Base-by-base conservation (phyloP, 2,797 vertebrate genomes). In the Chiloscyllium punctatum region DNA sequence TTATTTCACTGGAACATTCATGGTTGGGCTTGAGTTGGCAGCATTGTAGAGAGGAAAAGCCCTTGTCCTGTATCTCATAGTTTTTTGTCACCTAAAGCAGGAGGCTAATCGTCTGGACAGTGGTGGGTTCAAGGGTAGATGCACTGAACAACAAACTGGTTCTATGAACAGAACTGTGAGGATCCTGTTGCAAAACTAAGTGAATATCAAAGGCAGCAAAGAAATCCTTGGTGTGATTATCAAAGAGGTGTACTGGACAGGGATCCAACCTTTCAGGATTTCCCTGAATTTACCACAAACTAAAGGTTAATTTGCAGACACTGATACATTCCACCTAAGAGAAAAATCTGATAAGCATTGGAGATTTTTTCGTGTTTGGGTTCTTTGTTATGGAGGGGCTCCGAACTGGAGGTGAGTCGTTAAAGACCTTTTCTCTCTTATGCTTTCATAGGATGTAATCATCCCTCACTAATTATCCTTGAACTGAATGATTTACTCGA, bases 231-330 rank as follows among this genome's bases (percentile, higher is more conserved):
- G 25, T 48, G 3, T 66, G 7, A 68, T 2, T 5, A 37, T 68
- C 15, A 16, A 18, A 4, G 18, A 68, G n/a, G 9, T 37, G 7
- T 2, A 0, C 62, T 15, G 18, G n/a, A 0, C 2, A 11, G 0
- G 2, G 8, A 25, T 66, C 8, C 21, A 92, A 37, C 21, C n/a
- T 8, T 66, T 2, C 21, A 18, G 4, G 30, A 66, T 57, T 90
- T 15, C 53, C 82, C 42, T 9, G 42, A 37, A 84, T 21, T 66
- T 3, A 33, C 30, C 13, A 42, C 23, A 3, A 62, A 91, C 23
- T 91, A 91, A 91, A 91, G 30, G 3, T 91, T 91, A 68, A 68
- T 91, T 15, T 91, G 16, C 4, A 62, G 30, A n/a, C 88, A 92
- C 13, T n/a, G 87, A 57, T 62, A 3, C 6, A 8, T 42, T 37